Percentiles rank a stretch among this genome's conserved stretches.
Conservation (phyloP, 2,797 vertebrate genomes). For the Fundulus diaphanus region DNA sequence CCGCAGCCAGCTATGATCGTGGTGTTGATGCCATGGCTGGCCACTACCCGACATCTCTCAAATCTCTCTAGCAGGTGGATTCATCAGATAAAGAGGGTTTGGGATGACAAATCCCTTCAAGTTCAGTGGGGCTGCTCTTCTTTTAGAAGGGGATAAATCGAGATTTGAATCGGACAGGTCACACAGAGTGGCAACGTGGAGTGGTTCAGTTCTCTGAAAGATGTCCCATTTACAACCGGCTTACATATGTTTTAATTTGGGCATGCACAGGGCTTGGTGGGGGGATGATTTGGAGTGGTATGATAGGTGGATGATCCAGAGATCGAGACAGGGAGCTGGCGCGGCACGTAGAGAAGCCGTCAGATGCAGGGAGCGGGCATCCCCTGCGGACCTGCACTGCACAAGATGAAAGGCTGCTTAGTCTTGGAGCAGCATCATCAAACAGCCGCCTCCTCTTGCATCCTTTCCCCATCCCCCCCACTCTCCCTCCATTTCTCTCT, state of each 20-base stretch:
- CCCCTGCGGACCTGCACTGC: conserved; percentile 77
- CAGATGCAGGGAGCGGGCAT: conserved; percentile 74
- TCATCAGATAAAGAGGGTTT: conserved; percentile 82
- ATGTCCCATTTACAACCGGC: conserved; percentile 57
- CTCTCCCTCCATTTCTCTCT: conserved; percentile 57
- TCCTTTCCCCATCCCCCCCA: conserved; percentile 71
- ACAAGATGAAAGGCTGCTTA: conserved; percentile 82
- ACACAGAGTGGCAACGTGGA: conserved; percentile 68
- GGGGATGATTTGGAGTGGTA: conserved; percentile 62
- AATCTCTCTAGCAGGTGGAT: conserved; percentile 81
- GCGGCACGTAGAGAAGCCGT: conserved; percentile 72
- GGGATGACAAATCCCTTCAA: conserved; percentile 79
- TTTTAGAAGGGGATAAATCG: conserved; percentile 69
- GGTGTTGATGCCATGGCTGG: conserved; percentile 57
- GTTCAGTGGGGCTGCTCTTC: conserved; percentile 75
- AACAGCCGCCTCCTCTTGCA: conserved; percentile 78
- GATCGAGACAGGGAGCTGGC: conserved; percentile 69
- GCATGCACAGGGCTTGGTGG: conserved; percentile 53
- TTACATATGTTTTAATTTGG: conserved; percentile 71
- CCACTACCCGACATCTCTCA: conserved; percentile 75
- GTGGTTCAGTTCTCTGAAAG: conserved; percentile 65
- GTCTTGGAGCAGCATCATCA: conserved; percentile 81
- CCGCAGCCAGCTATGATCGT: conserved; percentile 51
- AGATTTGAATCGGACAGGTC: conserved; percentile 76
- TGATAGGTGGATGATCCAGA: conserved; percentile 69